phyloP scores from a whole-genome alignment of 2,113 vertebrate species.

The Tretioscincus oriximinensis region DNA sequence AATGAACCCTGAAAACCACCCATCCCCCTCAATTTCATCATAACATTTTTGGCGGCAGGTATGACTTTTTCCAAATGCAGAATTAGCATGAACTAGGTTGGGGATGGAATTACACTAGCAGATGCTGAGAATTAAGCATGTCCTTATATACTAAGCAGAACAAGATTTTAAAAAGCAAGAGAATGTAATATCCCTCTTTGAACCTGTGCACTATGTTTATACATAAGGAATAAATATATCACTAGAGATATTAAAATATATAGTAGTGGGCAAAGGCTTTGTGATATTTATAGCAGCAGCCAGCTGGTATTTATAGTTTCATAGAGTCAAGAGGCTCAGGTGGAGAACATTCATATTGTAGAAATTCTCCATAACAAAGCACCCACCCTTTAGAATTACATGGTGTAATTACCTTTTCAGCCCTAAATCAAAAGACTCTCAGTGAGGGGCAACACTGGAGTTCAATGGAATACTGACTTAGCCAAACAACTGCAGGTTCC shows the following conservation, averaged over 20 bases:
- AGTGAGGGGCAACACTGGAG: too few species aligned
- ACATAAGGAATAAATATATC: not conserved
- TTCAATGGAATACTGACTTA: too few species aligned
- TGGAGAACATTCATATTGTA: too few species aligned
- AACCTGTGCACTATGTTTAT: not conserved
- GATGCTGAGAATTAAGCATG: conserved; percentile 20
- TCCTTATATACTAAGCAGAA: conserved; percentile 21
- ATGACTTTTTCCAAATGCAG: conserved; percentile 44
- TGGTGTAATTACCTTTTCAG: too few species aligned
- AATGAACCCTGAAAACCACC: conserved; percentile 19
- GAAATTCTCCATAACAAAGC: too few species aligned
- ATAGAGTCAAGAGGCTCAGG: too few species aligned
- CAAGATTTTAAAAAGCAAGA: not conserved
- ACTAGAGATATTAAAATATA: not conserved
- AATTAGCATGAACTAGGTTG: conserved; percentile 14
- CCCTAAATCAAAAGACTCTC: too few species aligned
- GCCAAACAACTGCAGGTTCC: too few species aligned
- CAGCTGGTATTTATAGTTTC: too few species aligned
- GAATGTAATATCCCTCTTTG: not conserved
- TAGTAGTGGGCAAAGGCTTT: not conserved
- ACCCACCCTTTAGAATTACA: too few species aligned
- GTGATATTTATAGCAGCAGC: too few species aligned
- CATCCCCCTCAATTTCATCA: conserved; percentile 31
- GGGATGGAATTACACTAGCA: conserved; percentile 14
- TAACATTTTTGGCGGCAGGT: conserved; percentile 51